Conservation (phyloP, 2,113 vertebrate genomes). For the Tetraodon nigroviridis region DNA sequence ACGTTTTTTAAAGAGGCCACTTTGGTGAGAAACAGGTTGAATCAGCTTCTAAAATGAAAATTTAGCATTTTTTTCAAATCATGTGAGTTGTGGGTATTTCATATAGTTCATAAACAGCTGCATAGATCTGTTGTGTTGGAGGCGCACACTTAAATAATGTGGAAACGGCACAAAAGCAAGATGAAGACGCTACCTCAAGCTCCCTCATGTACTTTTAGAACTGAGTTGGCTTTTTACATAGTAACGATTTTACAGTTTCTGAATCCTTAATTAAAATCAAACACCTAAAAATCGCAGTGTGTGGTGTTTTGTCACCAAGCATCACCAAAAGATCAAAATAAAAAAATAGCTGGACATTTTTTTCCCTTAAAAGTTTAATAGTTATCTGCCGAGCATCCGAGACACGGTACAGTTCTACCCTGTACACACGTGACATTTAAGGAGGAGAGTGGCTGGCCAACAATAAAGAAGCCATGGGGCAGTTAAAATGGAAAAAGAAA, state of each 20-base stretch:
- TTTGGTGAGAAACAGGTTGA: slow-evolving; percentile 76
- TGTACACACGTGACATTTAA: background rate
- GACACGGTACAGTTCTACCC: background rate
- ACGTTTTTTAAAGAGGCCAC: slow-evolving; percentile 79
- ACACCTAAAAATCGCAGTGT: background rate
- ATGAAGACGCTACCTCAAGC: too few species aligned
- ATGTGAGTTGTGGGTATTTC: slow-evolving; percentile 29
- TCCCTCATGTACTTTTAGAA: background rate
- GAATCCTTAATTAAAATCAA: too few species aligned
- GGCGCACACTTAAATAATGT: slow-evolving; percentile 7
- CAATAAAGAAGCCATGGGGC: background rate
- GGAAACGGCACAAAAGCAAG: background rate
- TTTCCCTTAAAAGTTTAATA: too few species aligned
- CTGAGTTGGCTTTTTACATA: background rate
- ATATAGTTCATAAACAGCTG: slow-evolving; percentile 49
- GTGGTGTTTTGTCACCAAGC: background rate
- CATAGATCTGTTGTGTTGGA: slow-evolving; percentile 50
- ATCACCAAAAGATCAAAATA: background rate
- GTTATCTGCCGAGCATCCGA: background rate
- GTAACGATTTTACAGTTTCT: too few species aligned
- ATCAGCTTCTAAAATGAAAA: slow-evolving; percentile 61
- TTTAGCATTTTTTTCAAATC: slow-evolving; percentile 59
- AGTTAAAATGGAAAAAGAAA: too few species aligned
- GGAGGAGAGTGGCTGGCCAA: background rate
- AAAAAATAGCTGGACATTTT: background rate